Evolutionary conservation across 2,888 invertebrate species (phyloP).

Genomic region (Sinhomidia bicolor): DNA sequence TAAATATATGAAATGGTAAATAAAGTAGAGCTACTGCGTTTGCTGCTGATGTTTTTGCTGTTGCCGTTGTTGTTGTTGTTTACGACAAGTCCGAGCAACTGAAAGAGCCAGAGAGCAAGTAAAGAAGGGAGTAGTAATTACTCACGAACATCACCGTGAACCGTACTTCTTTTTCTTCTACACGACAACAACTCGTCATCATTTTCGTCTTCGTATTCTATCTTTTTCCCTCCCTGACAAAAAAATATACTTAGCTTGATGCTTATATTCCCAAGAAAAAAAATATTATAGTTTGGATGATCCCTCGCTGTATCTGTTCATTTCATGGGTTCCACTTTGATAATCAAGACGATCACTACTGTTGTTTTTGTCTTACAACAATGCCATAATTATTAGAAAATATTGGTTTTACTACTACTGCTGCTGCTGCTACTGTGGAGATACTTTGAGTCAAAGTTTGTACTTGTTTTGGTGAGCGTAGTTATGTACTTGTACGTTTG

Average conservation of each 20-base stretch:
- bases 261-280: background rate
- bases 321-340: background rate
- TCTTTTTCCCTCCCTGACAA: background rate
- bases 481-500: background rate
- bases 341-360: constrained; percentile 30
- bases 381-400: constrained; percentile 34
- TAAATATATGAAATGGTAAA: constrained; percentile 7
- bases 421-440: background rate
- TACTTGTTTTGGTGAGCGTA: no score
- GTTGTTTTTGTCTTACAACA: background rate
- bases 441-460: no score
- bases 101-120: constrained; percentile 11
- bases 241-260: background rate
- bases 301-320: constrained; percentile 1
- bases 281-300: constrained; percentile 6
- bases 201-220: constrained; percentile 29
- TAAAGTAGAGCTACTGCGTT: constrained; percentile 51
- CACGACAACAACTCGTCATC: constrained; percentile 52
- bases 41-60: constrained; percentile 11
- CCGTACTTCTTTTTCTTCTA: background rate
- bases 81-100: background rate
- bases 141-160: constrained; percentile 59
- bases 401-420: constrained; percentile 40
- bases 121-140: constrained; percentile 61
- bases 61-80: constrained; percentile 32